Evolutionary conservation across 2,113 vertebrate species (phyloP).

Genomic region (Heterotilapia buettikoferi): DNA sequence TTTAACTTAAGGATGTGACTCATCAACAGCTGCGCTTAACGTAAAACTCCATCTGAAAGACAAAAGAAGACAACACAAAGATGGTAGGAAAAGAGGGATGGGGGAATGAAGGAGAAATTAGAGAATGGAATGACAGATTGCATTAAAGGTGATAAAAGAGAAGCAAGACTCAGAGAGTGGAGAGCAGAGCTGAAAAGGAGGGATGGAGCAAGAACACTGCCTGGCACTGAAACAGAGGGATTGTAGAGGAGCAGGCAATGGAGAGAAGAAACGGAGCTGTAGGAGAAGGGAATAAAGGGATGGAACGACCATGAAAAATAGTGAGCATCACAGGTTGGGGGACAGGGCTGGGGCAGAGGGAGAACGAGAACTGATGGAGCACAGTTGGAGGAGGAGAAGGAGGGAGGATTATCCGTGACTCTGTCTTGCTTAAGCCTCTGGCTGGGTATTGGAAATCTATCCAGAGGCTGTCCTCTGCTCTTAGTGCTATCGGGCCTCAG

Average conservation of each 20-base stretch:
- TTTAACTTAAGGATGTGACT: conserved; percentile 27
- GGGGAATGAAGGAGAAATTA: background rate
- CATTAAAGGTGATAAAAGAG: background rate
- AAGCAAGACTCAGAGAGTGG: background rate
- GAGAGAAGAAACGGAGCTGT: background rate
- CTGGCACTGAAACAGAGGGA: background rate
- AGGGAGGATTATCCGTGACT: conserved; percentile 52
- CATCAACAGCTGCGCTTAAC: conserved; percentile 39
- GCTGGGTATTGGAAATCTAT: conserved; percentile 66
- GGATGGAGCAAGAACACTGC: background rate
- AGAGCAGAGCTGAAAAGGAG: background rate
- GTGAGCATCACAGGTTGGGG: background rate
- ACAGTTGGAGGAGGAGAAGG: background rate
- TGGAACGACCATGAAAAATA: background rate
- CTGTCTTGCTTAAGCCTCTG: conserved; percentile 59
- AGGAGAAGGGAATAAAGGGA: conserved; percentile 1
- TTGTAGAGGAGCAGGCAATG: background rate
- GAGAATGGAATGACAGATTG: background rate
- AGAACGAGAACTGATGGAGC: background rate
- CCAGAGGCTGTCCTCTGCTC: conserved; percentile 50
- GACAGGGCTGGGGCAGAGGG: background rate
- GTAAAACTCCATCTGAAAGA: conserved; percentile 18
- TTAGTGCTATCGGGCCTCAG: conserved; percentile 40
- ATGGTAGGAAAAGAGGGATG: background rate
- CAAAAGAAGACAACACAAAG: background rate